A percentile compares a stretch with the other conserved stretches of the same genome.
Evolutionary conservation across 2,113 vertebrate species (phyloP).

Genomic region (Alosa alosa): DNA sequence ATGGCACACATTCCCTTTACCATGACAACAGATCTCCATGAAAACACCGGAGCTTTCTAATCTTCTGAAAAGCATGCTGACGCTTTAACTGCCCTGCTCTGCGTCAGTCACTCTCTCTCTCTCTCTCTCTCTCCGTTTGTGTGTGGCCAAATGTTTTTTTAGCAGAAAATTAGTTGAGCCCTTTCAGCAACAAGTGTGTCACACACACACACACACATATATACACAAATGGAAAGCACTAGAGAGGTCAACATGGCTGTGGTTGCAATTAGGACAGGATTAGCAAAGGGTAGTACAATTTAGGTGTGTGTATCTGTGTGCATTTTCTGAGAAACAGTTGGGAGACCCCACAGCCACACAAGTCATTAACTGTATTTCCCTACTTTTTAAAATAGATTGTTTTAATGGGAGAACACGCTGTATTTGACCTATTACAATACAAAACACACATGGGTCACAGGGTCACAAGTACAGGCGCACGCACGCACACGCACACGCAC

Average conservation of each 20-base stretch:
- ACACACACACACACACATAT: neutral
- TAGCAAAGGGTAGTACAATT: neutral
- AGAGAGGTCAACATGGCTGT: neutral
- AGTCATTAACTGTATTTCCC: neutral
- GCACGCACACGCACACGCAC: neutral
- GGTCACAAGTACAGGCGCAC: too few relatives aligned
- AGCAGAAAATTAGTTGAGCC: neutral
- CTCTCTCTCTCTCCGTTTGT: neutral
- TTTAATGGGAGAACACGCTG: neutral
- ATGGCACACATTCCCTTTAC: neutral
- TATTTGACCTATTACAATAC: neutral
- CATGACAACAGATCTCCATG: slow-evolving; percentile 4
- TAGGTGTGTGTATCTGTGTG: too few relatives aligned
- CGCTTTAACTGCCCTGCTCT: neutral
- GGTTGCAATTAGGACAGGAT: neutral
- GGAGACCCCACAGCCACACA: neutral
- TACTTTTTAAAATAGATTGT: neutral
- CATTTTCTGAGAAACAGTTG: too few relatives aligned
- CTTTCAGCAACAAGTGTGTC: neutral
- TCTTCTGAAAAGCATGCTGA: neutral
- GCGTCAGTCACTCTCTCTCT: neutral
- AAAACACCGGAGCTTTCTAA: neutral
- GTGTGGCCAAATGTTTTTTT: neutral
- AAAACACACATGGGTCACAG: too few relatives aligned
- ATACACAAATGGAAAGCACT: neutral